Evolutionary conservation across 2,797 vertebrate species (phyloP).

Genomic region (Hippoglossus hippoglossus): DNA sequence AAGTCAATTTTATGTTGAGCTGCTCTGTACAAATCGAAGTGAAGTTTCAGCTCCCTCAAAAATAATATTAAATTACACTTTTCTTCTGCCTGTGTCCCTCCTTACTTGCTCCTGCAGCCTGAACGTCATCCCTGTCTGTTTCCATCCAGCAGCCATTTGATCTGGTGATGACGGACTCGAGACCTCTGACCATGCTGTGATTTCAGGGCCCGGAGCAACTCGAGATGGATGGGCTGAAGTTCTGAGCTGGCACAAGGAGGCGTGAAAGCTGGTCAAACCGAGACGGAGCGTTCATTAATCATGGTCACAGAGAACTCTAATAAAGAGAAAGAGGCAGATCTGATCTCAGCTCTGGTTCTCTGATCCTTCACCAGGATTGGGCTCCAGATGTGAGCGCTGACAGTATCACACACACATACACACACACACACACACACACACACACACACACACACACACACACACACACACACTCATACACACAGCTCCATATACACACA

Average conservation of each 20-base stretch:
- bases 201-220: conserved; percentile 58
- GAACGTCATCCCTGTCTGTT: conserved; percentile 31
- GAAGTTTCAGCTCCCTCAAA: background rate
- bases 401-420: conserved; percentile 18
- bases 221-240: conserved; percentile 52
- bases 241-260: conserved; percentile 49
- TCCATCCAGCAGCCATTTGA: conserved; percentile 63
- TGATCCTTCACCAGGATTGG: conserved; percentile 61
- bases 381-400: conserved; percentile 73
- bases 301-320: conserved; percentile 52
- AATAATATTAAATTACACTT: background rate
- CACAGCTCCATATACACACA: conserved; percentile 7
- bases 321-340: conserved; percentile 57
- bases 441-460: background rate
- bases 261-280: conserved; percentile 54
- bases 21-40: background rate
- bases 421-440: conserved; percentile 20
- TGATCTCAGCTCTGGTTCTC: conserved; percentile 50
- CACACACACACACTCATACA: conserved; percentile 2
- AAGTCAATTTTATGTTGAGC: background rate
- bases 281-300: conserved; percentile 77
- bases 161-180: conserved; percentile 35
- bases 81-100: conserved; percentile 2
- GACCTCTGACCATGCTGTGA: conserved; percentile 67
- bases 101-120: background rate